Evolutionary conservation across 2,797 vertebrate species (phyloP).

Genomic region (Rhinatrema bivittatum): DNA sequence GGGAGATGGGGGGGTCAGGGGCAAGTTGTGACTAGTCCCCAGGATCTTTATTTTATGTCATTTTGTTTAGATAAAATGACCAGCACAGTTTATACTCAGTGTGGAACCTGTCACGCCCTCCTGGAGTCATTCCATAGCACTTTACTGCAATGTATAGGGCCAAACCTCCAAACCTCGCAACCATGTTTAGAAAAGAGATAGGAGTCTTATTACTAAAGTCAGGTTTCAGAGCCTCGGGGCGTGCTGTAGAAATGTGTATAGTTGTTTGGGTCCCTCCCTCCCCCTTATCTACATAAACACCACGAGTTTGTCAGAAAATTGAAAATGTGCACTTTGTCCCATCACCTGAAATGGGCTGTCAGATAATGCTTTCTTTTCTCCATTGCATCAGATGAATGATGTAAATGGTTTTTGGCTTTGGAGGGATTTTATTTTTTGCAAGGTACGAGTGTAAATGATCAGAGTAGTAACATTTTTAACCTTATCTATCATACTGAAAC

Average conservation of each 20-base stretch:
- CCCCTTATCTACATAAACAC: conserved; percentile 59
- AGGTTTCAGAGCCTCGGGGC: conserved; percentile 27
- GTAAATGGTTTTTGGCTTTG: conserved; percentile 58
- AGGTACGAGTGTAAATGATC: conserved; percentile 67
- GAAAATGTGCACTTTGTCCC: conserved; percentile 55
- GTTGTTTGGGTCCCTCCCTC: conserved; percentile 15
- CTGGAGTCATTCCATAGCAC: no score
- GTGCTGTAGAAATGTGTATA: conserved; percentile 30
- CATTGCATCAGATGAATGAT: conserved; percentile 52
- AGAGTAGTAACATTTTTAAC: conserved; percentile 73
- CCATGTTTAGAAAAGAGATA: no score
- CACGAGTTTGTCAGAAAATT: conserved; percentile 60
- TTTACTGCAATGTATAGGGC: conserved; percentile 6
- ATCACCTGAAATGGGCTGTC: conserved; percentile 56
- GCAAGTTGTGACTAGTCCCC: no score
- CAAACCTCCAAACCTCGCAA: conserved; percentile 19
- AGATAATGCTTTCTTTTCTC: conserved; percentile 43
- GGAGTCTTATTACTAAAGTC: conserved; percentile 30
- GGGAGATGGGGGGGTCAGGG: no score
- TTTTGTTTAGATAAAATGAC: no score
- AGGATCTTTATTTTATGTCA: no score
- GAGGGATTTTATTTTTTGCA: conserved; percentile 41
- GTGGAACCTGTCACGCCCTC: no score
- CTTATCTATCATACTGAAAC: conserved; percentile 78
- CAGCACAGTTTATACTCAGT: no score